These are phyloP conservation scores for Leptodactylus fallax DNA, from an alignment of 2,797 vertebrate genomes.

Conservation along the genomic window DNA sequence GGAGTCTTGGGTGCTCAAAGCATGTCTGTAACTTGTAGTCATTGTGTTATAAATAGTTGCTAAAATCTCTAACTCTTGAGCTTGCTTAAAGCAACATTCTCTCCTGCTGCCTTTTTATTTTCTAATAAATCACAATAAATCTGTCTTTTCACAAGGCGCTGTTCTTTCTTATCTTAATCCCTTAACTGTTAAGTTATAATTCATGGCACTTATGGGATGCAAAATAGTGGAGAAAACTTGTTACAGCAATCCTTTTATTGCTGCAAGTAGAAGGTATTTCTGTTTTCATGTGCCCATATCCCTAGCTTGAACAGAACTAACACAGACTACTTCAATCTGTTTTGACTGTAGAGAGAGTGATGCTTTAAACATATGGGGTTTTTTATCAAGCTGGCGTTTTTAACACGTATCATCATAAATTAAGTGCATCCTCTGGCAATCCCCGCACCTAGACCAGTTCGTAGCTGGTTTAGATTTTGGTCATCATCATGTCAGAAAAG, in stretches of 20 bases:
- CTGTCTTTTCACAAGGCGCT: slow-evolving; percentile 37
- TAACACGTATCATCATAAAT: no score
- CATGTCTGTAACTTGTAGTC: slow-evolving; percentile 26
- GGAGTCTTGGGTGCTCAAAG: neutral
- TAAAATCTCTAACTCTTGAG: neutral
- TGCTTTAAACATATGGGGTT: no score
- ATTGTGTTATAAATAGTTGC: slow-evolving; percentile 27
- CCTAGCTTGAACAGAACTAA: no score
- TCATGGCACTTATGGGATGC: slow-evolving; percentile 37
- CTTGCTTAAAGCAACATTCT: slow-evolving; percentile 32
- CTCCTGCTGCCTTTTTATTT: slow-evolving; percentile 23
- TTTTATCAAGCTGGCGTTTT: no score
- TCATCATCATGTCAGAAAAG: no score
- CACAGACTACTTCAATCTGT: no score
- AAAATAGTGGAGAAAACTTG: slow-evolving; percentile 8
- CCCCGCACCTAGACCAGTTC: no score
- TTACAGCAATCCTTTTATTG: neutral
- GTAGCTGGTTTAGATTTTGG: no score
- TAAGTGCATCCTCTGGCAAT: no score
- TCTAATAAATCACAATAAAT: slow-evolving; percentile 39
- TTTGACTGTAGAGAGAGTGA: no score
- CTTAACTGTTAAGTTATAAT: slow-evolving; percentile 24
- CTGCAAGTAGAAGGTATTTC: neutral
- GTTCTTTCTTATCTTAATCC: slow-evolving; percentile 50
- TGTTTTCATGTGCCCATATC: neutral